These are phyloP conservation scores for Rhinichthys osculus DNA, from an alignment of 2,797 vertebrate species.

Conservation along the genomic window DNA sequence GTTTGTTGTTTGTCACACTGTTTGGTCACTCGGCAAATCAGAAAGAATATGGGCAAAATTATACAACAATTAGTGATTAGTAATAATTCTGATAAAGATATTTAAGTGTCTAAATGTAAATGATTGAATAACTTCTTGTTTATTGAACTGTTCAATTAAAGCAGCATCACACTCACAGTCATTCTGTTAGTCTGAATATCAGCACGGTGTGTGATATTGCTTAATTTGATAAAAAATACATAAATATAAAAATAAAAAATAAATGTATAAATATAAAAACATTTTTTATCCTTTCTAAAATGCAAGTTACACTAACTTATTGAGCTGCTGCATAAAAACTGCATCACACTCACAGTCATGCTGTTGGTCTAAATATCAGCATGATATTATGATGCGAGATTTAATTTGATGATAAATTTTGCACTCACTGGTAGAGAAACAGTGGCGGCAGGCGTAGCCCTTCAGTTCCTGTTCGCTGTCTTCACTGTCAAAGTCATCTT, in stretches of 20 bases:
- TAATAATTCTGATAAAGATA: too few species aligned
- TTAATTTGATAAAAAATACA: not conserved
- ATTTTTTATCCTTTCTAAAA: not conserved
- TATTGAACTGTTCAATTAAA: not conserved
- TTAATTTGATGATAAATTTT: slow-evolving; percentile 20
- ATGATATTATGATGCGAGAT: not conserved
- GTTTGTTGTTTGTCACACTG: not conserved
- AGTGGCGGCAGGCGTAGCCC: slow-evolving; percentile 99
- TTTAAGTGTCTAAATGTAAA: not conserved
- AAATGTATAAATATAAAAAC: not conserved
- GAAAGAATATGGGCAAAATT: not conserved
- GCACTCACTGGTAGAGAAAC: slow-evolving; percentile 96
- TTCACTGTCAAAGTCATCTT: slow-evolving; percentile 99
- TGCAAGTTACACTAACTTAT: not conserved
- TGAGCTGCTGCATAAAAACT: not conserved
- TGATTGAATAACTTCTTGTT: not conserved
- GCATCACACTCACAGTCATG: not conserved
- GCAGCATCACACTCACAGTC: not conserved
- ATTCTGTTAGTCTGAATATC: not conserved
- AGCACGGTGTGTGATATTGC: not conserved
- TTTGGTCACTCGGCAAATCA: not conserved
- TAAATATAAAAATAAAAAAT: not conserved
- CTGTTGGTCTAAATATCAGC: not conserved
- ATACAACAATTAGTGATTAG: not conserved
- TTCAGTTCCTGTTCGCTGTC: slow-evolving; percentile 99